Percentiles rank a stretch among this genome's conserved stretches.
These are phyloP conservation scores for Elephantulus edwardii DNA, from an alignment of 2,113 vertebrate species.

Conservation along the genomic window DNA sequence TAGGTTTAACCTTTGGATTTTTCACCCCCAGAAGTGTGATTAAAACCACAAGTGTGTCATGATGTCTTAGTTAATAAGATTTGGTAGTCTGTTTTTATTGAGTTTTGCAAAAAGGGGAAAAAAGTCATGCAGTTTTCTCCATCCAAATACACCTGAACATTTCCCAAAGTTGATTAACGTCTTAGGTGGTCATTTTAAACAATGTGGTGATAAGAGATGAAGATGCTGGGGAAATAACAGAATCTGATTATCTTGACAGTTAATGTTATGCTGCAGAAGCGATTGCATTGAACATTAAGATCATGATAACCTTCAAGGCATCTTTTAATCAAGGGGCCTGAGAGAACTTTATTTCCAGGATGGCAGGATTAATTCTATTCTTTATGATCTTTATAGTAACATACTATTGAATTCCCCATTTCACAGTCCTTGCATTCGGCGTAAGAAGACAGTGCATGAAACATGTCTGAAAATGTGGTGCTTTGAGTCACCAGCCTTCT, in stretches of 20 bases:
- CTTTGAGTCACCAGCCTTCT: not conserved
- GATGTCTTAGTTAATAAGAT: slow-evolving; percentile 46
- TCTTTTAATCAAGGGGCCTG: slow-evolving; percentile 24
- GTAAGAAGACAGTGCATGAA: slow-evolving; percentile 45
- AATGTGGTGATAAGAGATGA: slow-evolving; percentile 55
- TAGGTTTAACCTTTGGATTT: no score
- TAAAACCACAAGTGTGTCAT: slow-evolving; percentile 34
- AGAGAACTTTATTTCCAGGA: slow-evolving; percentile 55
- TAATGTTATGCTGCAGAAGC: slow-evolving; percentile 53
- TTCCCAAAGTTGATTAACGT: slow-evolving; percentile 64
- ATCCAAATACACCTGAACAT: slow-evolving; percentile 59
- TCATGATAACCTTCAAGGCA: slow-evolving; percentile 4
- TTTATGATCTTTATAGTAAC: slow-evolving; percentile 52
- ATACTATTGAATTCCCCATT: slow-evolving; percentile 36
- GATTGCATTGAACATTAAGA: slow-evolving; percentile 56
- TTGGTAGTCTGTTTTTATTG: slow-evolving; percentile 74
- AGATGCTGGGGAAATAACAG: slow-evolving; percentile 61
- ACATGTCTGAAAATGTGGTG: slow-evolving; percentile 35
- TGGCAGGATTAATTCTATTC: slow-evolving; percentile 7
- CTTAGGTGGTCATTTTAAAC: slow-evolving; percentile 49
- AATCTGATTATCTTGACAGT: slow-evolving; percentile 60
- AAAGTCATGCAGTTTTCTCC: slow-evolving; percentile 70
- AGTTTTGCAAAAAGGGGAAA: slow-evolving; percentile 69
- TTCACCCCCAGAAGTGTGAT: slow-evolving; percentile 41
- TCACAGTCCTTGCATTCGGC: slow-evolving; percentile 58